Base-by-base conservation (phyloP, 1,140 invertebrate species). In the Phymorhynchus buccinoides region DNA sequence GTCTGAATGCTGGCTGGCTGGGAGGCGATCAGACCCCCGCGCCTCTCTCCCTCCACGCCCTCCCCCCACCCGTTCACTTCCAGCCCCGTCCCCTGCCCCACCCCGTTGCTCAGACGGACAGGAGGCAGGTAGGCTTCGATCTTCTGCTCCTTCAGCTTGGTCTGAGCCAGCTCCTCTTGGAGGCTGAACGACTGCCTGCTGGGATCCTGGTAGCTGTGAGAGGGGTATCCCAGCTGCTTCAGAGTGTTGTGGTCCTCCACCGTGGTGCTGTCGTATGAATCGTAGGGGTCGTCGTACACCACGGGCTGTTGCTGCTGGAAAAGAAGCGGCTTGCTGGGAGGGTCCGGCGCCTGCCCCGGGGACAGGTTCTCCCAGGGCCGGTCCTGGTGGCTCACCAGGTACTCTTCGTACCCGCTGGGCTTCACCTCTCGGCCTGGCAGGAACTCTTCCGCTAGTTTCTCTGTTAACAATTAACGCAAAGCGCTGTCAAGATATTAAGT, bases 241-340 rank as follows among this genome's bases (percentile, higher is more conserved):
- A 85, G 35, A 52, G 35, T 41, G 35, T n/a, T 44, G 30, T 87
- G 81, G 35, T 84, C 56, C 32, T 86, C 82, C 16, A 73, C 78
- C 71, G 80, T 85, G 39, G 85, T 82, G 56, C 84, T 79, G 3
- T 66, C 41, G 7, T 32, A 83, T 9, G 88, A 85, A 44, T 90
- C 89, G 85, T 90, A 92, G 18, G 92, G 91, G 44, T 89, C 86
- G 86, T 91, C 90, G 87, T 92, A 92, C 2, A 71, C 30, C 42
- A 87, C 42, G 75, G 62, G 86, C 18, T 77, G 56, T n/a, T n/a
- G n/a, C 1, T 75, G 75, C 41, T 71, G 41, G 35, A 22, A 56
- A 27, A 41, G 37, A 79, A 52, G 71, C 52, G 78, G 39, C 44
- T 82, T 83, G 39, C 84, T 75, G 12, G 32, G 71, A 1, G 73